Base-by-base conservation (phyloP, 2,113 vertebrate genomes). In the Salvelinus sp. region DNA sequence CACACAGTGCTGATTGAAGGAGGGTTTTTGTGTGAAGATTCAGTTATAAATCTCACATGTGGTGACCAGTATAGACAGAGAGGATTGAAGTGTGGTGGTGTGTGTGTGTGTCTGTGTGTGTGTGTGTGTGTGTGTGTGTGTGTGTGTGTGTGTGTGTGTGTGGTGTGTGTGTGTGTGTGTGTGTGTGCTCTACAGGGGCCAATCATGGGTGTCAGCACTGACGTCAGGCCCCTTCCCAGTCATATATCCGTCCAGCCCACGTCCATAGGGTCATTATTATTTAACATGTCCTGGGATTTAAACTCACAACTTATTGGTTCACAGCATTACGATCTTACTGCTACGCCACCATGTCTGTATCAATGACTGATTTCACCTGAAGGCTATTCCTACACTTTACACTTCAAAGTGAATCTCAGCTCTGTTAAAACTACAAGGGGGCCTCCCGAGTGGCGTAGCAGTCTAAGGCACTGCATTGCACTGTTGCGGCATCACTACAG, bases 201-300 rank as follows among this genome's bases (percentile, higher is more conserved):
- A 44, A 44, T 44, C 69, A 30, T 0, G 68, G 83, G 76, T 74
- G 73, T 76, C 65, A 1, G 67, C 27, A 27, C 72, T 88, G 86
- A 91, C 88, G 84, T 90, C 88, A 90, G 38, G 38, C 38, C 38
- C 9, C 38, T 44, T 44, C 38, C 38, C 38, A 44, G 79, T 83
- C 83, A 88, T 88, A 87, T 89, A 90, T 88, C 83, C 85, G 87
- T 89, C 9, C 7, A 44, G 7, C 33, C 33, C 33, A 38, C 85
- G 86, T 83, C 81, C 87, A 74, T 85, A 73, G 79, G 87, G 88
- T 86, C 85, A 88, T 38, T 2, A 38, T 38, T 38, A 7, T 38
- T 38, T 38, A 38, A 38, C 7, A 38, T 38, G 33, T 38, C 33
- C 33, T 38, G 33, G 7, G 33, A 9, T 38, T 38, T 38, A 9